Evolutionary conservation across 2,797 vertebrate species (phyloP), one percentile per base, ranked within the genome.

Genomic region (Poeciliopsis presidionis): DNA sequence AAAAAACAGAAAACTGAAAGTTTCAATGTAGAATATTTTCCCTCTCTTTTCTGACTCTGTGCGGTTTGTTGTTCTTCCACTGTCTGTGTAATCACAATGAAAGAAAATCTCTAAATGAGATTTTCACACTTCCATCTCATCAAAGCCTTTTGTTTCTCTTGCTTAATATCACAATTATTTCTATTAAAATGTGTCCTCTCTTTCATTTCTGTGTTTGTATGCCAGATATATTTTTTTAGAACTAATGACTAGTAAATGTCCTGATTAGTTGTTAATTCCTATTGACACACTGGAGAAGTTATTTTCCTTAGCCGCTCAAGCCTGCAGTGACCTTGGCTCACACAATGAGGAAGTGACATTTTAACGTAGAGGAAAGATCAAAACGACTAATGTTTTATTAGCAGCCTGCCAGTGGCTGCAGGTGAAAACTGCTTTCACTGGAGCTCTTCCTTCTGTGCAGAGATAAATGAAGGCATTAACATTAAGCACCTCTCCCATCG

Each of bases 391-490:
- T 92, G 92, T 93, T 92, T 91, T 89, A 92, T 93, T 91, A 91
- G 91, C 20, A 25, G 65, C 65, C 80, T 75, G 84, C 84, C 86
- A 81, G 76, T 82, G 69, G 87, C 93, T 92, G 82, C 90, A 93
- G 93, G 93, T 93, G 91, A 85, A 91, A 84, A 83, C 86, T 73
- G 82, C 81, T 87, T 91, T 92, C 89, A 90, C 89, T 87, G 83
- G 83, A 81, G 78, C 78, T 88, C 69, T 46, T 79, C 73, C 59
- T 81, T 79, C 69, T 67, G 76, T 72, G 65, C 36, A 76, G 76
- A 86, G 92, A 93, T 89, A 90, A 94, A 94, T 94, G 90, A 92
- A 93, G 85, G 89, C 88, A 94, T 93, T 92, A 93, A 84, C 87
- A 88, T 88, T 89, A 91, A 93, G 89, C 90, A 90, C 87, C 87